These are phyloP conservation scores for Penaeus indicus DNA, from an alignment of 1,140 invertebrate genomes.

Conservation along the genomic window DNA sequence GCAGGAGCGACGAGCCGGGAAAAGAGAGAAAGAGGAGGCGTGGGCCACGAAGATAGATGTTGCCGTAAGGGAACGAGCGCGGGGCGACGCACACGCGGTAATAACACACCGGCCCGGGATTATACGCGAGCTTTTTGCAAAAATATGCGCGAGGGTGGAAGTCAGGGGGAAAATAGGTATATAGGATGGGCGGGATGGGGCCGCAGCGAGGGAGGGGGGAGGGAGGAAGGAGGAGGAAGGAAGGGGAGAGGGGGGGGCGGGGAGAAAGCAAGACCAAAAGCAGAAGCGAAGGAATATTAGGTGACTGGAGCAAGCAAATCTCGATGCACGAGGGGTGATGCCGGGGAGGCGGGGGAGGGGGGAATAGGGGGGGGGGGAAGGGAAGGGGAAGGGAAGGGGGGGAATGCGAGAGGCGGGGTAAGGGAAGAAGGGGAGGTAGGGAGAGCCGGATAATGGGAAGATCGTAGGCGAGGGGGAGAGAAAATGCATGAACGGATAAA, in stretches of 20 bases:
- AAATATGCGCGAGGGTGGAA: no score
- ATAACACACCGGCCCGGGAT: no score
- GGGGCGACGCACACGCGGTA: no score
- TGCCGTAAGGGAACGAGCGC: no score
- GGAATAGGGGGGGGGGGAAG: constrained; percentile 15
- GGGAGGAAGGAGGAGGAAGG: not conserved
- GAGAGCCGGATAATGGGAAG: not conserved
- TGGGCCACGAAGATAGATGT: no score
- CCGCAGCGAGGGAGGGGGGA: not conserved
- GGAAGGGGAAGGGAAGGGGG: constrained; percentile 5
- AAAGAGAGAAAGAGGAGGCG: no score
- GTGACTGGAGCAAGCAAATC: not conserved
- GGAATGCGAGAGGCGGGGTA: not conserved
- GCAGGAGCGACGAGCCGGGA: no score
- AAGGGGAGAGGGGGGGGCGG: not conserved
- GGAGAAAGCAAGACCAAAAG: not conserved
- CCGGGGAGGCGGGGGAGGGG: not conserved
- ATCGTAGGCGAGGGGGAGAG: constrained; percentile 20
- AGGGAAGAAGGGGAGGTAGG: not conserved
- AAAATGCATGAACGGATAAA: not conserved
- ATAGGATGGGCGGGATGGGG: no score
- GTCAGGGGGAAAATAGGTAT: not conserved
- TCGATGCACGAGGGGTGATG: constrained; percentile 14
- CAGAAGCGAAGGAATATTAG: not conserved
- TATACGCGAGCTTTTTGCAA: no score